Base-by-base conservation (phyloP, 2,888 invertebrate genomes). In the Steinernema carpocapsae region DNA sequence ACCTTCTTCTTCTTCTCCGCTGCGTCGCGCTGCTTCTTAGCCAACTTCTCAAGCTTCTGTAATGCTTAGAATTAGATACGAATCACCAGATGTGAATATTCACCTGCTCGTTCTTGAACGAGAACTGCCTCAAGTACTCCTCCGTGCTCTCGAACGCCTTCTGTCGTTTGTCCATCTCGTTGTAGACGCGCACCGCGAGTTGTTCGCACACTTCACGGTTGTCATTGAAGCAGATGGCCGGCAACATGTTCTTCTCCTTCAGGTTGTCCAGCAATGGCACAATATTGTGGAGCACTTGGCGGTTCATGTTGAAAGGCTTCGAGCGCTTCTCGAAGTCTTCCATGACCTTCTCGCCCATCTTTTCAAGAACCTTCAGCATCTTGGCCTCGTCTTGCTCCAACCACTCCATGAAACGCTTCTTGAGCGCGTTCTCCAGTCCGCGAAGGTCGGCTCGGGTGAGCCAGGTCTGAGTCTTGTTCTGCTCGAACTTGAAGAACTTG, bases 191-290 rank as follows among this genome's bases (percentile, higher is more conserved):
- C 14, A 77, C 70, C 1, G 86, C 85, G 70, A 86, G 74, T 19
- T 70, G 76, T 72, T 86, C 85, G 56, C 86, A 86, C 1, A 86
- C 77, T 29, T 81, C 80, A 70, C 86, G 84, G 75, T 85, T 82
- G 64, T 86, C 86, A 72, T 84, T 86, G 82, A 86, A 86, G 71
- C 86, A 86, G 48, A 86, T 82, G 0, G 84, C 85, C 19, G 86
- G 86, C 12, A 86, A 76, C 77, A 84, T 85, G 29, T 77, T 78
- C 56, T 81, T 80, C 51, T 82, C 79, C 70, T 80, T 79, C 71
- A 86, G 73, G 45, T 84, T 78, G 32, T 86, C 85, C 32, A 86
- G 74, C 48, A 86, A 76, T 6, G 79, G 78, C 10, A 84, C 81
- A 70, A 86, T 82, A 72, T 86, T 84, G 74, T 84, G 78, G 22